Base-by-base conservation (phyloP, 2,113 vertebrate genomes). In the Aramus guarauna region DNA sequence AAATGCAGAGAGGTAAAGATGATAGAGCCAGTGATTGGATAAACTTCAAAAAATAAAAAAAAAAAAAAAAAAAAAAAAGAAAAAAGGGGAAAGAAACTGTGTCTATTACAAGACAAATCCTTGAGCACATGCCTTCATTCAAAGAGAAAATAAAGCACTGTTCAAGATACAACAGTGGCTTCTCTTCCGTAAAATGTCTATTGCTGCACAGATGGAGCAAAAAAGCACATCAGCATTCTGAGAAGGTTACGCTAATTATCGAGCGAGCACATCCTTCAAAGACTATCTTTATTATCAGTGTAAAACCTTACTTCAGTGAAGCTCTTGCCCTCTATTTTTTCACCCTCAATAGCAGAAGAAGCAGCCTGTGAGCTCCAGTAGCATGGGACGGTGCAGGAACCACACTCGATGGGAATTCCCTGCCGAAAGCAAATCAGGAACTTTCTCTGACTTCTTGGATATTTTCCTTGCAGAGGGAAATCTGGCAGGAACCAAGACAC, bases 401-500 rank as follows among this genome's bases (percentile, higher is more conserved):
- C 2, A 3, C 12, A 32, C 0, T 6, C 3, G 2, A 36, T 12
- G 3, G 20, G 21, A 77, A 77, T 41, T 87, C 24, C 12, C 22
- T 74, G 9, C 5, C 2, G 1, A 50, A 47, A 74, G 26, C 10
- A 50, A 58, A 26, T 0, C 2, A 76, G n/a, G 16, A 50, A 59
- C 17, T 11, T 68, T 50, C 73, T 84, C 17, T 82, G 72, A 90
- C 7, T 4, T 59, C 58, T 80, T 36, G 23, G 19, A 34, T 7
- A 0, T 5, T 66, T 69, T 58, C 13, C 4, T 53, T 53, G 27
- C 14, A 67, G 41, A 88, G 15, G 4, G 24, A 3, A 69, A n/a
- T 3, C 0, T 0, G 20, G 6, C 13, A 60, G 20, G 19, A 73
- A 56, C 5, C 3, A 53, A 53, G 26, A 30, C 14, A 36, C 19